A percentile compares a stretch with the other conserved stretches of the same genome.
Evolutionary conservation across 2,888 invertebrate species (phyloP).

Genomic region (Atethmia centrago): DNA sequence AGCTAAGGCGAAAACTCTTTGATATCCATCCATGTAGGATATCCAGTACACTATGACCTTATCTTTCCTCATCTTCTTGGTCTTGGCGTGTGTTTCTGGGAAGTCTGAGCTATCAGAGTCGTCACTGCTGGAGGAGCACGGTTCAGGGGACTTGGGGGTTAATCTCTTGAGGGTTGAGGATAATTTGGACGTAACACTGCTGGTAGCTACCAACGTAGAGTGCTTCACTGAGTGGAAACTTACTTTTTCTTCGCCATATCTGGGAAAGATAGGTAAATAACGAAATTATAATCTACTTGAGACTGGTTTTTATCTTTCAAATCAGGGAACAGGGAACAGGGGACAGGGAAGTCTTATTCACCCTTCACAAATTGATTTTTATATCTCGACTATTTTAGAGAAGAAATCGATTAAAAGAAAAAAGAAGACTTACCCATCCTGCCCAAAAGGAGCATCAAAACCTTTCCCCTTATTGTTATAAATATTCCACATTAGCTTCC

Average conservation of each 20-base stretch:
- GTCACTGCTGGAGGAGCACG: constrained; percentile 91
- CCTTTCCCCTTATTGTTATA: constrained; percentile 95
- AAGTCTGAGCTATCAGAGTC: constrained; percentile 88
- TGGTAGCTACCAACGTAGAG: constrained; percentile 84
- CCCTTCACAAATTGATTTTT: not conserved
- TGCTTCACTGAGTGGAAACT: constrained; percentile 93
- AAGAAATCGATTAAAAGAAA: not conserved
- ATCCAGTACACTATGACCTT: constrained; percentile 95
- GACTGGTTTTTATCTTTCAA: not conserved
- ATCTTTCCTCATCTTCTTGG: constrained; percentile 93
- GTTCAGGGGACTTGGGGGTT: constrained; percentile 88
- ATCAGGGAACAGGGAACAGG: too few relatives aligned
- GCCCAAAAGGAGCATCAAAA: constrained; percentile 93
- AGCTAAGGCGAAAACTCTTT: constrained; percentile 93
- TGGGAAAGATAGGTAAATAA: constrained; percentile 67
- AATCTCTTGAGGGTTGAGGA: constrained; percentile 89
- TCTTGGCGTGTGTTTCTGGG: constrained; percentile 86
- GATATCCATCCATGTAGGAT: constrained; percentile 94
- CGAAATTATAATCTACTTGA: not conserved
- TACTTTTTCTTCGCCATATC: constrained; percentile 93
- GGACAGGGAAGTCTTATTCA: not conserved
- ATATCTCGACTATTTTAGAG: not conserved
- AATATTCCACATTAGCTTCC: constrained; percentile 95
- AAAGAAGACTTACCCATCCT: constrained; percentile 89
- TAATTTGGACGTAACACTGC: constrained; percentile 89